These are phyloP conservation scores for Perccottus glenii DNA, from an alignment of 2,113 vertebrate genomes.

Conservation along the genomic window DNA sequence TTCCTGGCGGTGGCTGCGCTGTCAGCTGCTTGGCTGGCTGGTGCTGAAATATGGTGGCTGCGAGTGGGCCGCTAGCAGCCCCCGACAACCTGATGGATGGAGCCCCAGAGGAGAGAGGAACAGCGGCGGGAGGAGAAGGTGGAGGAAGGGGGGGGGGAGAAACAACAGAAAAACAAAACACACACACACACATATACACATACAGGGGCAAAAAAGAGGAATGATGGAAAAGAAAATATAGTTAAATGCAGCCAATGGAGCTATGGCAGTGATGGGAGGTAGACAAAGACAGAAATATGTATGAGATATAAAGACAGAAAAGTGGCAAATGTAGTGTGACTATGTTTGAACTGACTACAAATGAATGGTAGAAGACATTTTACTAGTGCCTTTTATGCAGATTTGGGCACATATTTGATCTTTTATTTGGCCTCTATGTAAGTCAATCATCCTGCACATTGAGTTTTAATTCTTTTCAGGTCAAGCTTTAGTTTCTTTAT, in stretches of 20 bases:
- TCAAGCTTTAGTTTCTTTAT: too few relatives aligned
- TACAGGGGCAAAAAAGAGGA: slow-evolving; percentile 43
- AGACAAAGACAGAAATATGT: slow-evolving; percentile 52
- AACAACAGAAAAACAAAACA: slow-evolving; percentile 72
- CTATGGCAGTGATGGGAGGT: slow-evolving; percentile 36
- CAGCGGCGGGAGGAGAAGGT: slow-evolving; percentile 73
- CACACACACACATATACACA: slow-evolving; percentile 18
- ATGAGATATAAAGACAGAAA: slow-evolving; percentile 11
- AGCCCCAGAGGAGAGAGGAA: slow-evolving; percentile 85
- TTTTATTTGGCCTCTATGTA: too few relatives aligned
- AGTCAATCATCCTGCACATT: too few relatives aligned
- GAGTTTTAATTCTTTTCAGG: too few relatives aligned
- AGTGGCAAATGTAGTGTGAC: neutral
- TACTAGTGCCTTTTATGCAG: neutral
- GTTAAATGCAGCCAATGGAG: slow-evolving; percentile 56
- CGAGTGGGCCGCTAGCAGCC: slow-evolving; percentile 91
- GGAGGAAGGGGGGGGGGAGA: slow-evolving; percentile 25
- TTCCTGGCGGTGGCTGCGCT: slow-evolving; percentile 95
- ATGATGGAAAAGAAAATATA: slow-evolving; percentile 18
- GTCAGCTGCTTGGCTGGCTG: slow-evolving; percentile 96
- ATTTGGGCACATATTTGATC: neutral
- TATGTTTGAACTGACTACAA: neutral
- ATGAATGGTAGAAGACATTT: neutral
- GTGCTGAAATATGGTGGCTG: slow-evolving; percentile 96
- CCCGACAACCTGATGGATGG: slow-evolving; percentile 97